Percentiles rank a stretch among this genome's conserved stretches.
phyloP scores from a whole-genome alignment of 2,888 invertebrate genomes.

The Augochlorella aurata region DNA sequence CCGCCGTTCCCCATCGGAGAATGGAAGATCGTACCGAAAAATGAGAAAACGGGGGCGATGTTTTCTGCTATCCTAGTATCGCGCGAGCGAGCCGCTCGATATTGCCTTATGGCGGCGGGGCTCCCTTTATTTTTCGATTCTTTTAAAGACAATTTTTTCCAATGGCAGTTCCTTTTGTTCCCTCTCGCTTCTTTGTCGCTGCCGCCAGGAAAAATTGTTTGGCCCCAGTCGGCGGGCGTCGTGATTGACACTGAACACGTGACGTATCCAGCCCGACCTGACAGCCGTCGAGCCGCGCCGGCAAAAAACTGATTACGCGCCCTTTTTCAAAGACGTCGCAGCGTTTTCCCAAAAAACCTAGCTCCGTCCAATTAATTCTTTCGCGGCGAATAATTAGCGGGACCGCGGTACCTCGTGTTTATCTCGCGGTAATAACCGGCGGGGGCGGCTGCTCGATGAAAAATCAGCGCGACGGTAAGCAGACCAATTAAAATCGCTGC shows the following conservation, averaged over 20 bases:
- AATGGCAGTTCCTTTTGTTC: neutral
- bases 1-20: neutral
- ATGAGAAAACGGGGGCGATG: neutral
- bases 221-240: neutral
- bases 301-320: neutral
- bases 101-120: neutral
- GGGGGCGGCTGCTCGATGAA: neutral
- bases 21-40: neutral
- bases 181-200: neutral
- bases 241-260: neutral
- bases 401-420: no score
- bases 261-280: neutral
- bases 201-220: neutral
- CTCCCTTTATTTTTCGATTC: neutral
- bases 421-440: no score
- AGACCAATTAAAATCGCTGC: neutral
- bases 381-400: neutral
- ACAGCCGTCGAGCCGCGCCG: neutral
- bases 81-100: neutral
- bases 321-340: neutral
- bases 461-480: neutral
- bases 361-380: neutral
- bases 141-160: neutral
- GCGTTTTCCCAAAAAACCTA: neutral
- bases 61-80: neutral